Percentiles rank a stretch among this genome's conserved stretches.
Conservation (phyloP, 2,797 vertebrate genomes). For the Molossus molossus region DNA sequence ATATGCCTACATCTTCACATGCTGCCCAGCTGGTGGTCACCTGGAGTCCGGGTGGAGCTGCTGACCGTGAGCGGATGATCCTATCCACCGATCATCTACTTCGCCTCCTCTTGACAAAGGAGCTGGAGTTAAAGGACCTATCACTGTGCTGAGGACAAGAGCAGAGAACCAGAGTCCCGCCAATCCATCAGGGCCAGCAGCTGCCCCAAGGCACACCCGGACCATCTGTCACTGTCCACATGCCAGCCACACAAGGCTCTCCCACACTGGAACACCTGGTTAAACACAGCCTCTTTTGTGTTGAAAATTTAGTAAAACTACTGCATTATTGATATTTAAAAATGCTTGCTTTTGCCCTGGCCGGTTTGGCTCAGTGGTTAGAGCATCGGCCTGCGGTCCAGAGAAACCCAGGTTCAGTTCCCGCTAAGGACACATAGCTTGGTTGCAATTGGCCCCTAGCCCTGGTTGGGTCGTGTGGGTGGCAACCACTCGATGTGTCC, state of each 20-base stretch:
- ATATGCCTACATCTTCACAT: not conserved
- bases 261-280: not conserved
- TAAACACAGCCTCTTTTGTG: not conserved
- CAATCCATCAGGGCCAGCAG: too few relatives aligned
- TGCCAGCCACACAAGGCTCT: not conserved
- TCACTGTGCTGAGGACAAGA: not conserved
- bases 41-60: not conserved
- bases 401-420: too few relatives aligned
- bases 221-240: constrained; percentile 67
- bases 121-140: not conserved
- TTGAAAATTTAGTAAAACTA: not conserved
- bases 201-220: not conserved
- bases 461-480: too few relatives aligned
- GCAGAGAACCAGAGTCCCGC: not conserved
- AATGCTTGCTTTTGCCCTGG: not conserved
- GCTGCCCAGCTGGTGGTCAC: not conserved
- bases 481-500: too few relatives aligned
- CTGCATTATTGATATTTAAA: not conserved
- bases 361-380: too few relatives aligned
- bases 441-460: too few relatives aligned
- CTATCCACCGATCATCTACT: not conserved
- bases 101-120: not conserved
- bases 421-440: too few relatives aligned
- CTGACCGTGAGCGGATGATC: not conserved
- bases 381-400: too few relatives aligned